Percentiles rank a stretch among this genome's conserved stretches.
Conservation (phyloP, 2,888 invertebrate species). For the Bugulina stolonifera region DNA sequence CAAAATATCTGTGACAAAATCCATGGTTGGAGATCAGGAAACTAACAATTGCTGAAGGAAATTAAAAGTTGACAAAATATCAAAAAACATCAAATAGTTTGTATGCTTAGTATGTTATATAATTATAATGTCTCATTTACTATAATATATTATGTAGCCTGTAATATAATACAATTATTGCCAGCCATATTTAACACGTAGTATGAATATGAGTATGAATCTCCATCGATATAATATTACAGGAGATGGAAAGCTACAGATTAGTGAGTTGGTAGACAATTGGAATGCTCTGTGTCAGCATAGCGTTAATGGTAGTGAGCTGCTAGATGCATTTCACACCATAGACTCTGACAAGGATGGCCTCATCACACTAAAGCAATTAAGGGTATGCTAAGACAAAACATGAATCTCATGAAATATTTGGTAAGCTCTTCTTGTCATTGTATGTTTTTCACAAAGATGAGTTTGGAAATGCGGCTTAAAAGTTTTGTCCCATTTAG, state of each 20-base stretch:
- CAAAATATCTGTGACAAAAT: too few relatives aligned
- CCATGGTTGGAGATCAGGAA: too few relatives aligned
- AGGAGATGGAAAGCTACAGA: slow-evolving; percentile 26
- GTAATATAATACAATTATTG: background rate
- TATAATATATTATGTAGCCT: too few relatives aligned
- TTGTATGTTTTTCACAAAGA: too few relatives aligned
- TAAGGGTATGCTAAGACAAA: too few relatives aligned
- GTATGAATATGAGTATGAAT: too few relatives aligned
- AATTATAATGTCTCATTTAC: background rate
- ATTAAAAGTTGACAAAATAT: background rate
- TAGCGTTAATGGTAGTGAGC: slow-evolving; percentile 23
- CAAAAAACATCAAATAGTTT: background rate
- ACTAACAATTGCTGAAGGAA: background rate
- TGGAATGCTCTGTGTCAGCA: slow-evolving; percentile 23
- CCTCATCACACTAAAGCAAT: background rate
- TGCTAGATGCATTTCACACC: slow-evolving; percentile 10
- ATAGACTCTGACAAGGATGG: slow-evolving; percentile 17
- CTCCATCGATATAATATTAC: too few relatives aligned
- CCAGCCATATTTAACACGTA: background rate
- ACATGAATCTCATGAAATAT: too few relatives aligned
- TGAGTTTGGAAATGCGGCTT: too few relatives aligned
- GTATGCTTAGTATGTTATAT: background rate
- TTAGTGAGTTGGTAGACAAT: slow-evolving; percentile 14
- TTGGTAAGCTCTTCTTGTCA: too few relatives aligned
- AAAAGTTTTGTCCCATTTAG: too few relatives aligned